Base-by-base conservation (phyloP, 2,888 invertebrate species). In the Andrena praecox region DNA sequence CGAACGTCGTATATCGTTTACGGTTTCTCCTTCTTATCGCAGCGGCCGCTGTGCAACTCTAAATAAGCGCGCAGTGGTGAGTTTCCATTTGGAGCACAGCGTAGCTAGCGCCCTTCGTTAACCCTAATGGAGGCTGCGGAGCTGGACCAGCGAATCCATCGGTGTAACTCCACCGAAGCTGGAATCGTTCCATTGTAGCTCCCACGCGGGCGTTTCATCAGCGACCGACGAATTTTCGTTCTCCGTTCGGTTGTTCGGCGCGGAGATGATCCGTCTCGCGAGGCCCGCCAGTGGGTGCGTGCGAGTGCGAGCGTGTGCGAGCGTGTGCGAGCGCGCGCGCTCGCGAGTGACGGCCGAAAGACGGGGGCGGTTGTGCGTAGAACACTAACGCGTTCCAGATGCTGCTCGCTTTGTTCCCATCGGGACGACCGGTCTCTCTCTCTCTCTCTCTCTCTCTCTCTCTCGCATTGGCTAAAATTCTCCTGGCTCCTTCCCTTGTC, bases 341-440 rank as follows among this genome's bases (percentile, higher is more conserved):
- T 52, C 20, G 71, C 79, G 52, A 62, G 69, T 48, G 82, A 64
- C n/a, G 62, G 20, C 12, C 75, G 69, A 78, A 72, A 86, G 70
- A 76, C 77, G 82, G 82, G 85, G 85, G 79, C 83, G 82, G 82
- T 83, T 82, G 87, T 78, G 87, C 89, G 86, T 84, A 86, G 87
- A 89, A 90, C 89, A 90, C 91, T 93, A 93, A 93, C 93, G 92
- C 93, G 92, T 93, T 93, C 93, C 93, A 93, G 93, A 93, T 93
- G 92, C 91, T 91, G 90, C 82, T 71, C 77, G 93, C 92, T 93
- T 93, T 93, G 93, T 93, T 92, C 92, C 90, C 92, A 91, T 90
- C 89, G 89, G 71, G 79, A 42, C 72, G 62, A 64, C 33, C 42
- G 20, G 56, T 31, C 80, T 80, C 42, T 42, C 42, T 42, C 42